A percentile compares a stretch with the other conserved stretches of the same genome.
phyloP scores from a whole-genome alignment of 2,888 invertebrate genomes.

The Polydrusus tereticollis region DNA sequence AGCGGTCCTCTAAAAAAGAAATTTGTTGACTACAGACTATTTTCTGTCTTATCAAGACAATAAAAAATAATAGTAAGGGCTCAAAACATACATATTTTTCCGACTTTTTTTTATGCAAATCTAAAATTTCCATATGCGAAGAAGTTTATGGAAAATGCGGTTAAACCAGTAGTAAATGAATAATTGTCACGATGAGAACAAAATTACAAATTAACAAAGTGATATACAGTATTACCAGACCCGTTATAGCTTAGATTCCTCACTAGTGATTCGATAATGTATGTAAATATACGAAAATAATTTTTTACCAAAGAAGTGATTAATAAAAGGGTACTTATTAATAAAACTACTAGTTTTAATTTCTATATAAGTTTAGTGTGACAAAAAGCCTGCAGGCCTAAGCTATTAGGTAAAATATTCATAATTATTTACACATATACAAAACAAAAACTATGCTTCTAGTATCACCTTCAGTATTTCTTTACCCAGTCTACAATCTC shows the following conservation, averaged over 20 bases:
- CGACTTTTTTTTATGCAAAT: not conserved
- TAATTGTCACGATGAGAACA: not conserved
- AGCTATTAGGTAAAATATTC: not conserved
- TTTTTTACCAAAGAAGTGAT: slow-evolving; percentile 31
- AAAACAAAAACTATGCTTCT: slow-evolving; percentile 4
- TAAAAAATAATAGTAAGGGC: too few species aligned
- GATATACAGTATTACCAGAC: slow-evolving; percentile 26
- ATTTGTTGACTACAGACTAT: too few species aligned
- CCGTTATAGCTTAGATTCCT: slow-evolving; percentile 11
- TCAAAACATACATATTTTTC: too few species aligned
- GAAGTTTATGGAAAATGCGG: not conserved
- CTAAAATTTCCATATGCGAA: too few species aligned
- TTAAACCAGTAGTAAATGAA: not conserved
- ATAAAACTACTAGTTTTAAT: not conserved
- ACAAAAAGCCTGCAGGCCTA: slow-evolving; percentile 25
- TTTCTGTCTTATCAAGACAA: too few species aligned
- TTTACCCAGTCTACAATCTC: slow-evolving; percentile 5
- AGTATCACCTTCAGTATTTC: slow-evolving; percentile 3
- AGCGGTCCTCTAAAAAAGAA: too few species aligned
- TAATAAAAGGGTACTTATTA: slow-evolving; percentile 19
- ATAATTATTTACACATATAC: slow-evolving; percentile 12
- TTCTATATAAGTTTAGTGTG: not conserved
- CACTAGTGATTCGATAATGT: not conserved
- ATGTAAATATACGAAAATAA: slow-evolving; percentile 16
- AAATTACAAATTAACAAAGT: not conserved